A percentile compares a stretch with the other conserved stretches of the same genome.
Conservation (phyloP, 2,888 invertebrate species). For the Pseudococcus longispinus region DNA sequence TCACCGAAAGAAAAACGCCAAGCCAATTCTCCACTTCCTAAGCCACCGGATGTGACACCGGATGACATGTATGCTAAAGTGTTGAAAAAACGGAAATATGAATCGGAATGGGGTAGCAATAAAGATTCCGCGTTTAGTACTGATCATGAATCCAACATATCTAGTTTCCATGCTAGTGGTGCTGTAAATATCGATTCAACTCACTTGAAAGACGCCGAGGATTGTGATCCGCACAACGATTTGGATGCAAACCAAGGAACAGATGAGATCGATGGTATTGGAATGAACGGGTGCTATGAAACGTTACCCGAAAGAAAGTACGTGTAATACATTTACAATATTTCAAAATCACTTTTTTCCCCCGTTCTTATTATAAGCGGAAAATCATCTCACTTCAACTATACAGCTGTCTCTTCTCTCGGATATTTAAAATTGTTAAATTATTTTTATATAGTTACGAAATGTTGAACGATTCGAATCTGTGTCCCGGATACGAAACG, state of each 20-base stretch:
- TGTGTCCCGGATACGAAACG: conserved; percentile 55
- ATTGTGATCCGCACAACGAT: not conserved
- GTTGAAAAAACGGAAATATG: conserved; percentile 68
- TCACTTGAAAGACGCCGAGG: not conserved
- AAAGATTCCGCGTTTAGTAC: conserved; percentile 59
- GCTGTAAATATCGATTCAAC: conserved; percentile 42
- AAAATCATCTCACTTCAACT: no score
- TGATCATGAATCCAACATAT: conserved; percentile 58
- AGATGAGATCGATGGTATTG: conserved; percentile 36
- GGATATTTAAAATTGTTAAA: not conserved
- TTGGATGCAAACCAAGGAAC: not conserved
- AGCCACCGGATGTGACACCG: conserved; percentile 72
- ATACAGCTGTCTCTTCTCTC: not conserved
- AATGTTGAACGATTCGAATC: conserved; percentile 27
- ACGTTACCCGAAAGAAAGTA: conserved; percentile 48
- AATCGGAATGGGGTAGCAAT: conserved; percentile 60
- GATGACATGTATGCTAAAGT: conserved; percentile 93
- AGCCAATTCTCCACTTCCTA: conserved; percentile 87
- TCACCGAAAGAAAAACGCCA: conserved; percentile 90
- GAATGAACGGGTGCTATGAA: conserved; percentile 45
- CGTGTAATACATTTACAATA: not conserved
- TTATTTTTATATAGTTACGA: conserved; percentile 41
- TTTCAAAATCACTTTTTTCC: no score
- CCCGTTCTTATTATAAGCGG: no score
- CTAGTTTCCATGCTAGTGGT: conserved; percentile 60